A percentile compares a stretch with the other conserved stretches of the same genome.
These are phyloP conservation scores for Apodemus sylvaticus DNA, from an alignment of 2,113 vertebrate genomes.

Conservation along the genomic window DNA sequence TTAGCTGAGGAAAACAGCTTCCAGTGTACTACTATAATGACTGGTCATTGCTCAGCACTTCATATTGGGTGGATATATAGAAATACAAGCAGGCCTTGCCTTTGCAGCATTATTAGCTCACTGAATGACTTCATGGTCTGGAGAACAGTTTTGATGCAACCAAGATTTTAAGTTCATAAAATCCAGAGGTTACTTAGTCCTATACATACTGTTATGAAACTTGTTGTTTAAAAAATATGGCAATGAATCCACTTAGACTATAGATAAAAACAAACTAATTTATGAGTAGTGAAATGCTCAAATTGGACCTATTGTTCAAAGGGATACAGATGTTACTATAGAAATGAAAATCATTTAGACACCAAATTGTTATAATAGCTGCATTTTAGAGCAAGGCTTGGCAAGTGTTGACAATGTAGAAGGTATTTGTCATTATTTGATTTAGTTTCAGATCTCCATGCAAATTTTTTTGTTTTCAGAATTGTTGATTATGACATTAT, in stretches of 20 bases:
- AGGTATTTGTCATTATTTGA: background rate
- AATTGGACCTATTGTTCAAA: background rate
- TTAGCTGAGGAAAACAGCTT: background rate
- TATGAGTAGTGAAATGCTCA: background rate
- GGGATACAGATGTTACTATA: background rate
- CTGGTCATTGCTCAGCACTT: background rate
- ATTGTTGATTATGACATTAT: conserved; percentile 22
- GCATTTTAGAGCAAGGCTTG: background rate
- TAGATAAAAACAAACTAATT: conserved; percentile 35
- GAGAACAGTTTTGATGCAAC: background rate
- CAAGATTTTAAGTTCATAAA: conserved; percentile 2
- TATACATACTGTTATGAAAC: background rate
- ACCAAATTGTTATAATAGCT: background rate
- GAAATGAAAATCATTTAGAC: conserved; percentile 20
- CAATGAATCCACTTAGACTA: background rate
- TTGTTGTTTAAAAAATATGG: background rate
- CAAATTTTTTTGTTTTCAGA: conserved; percentile 18
- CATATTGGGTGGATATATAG: background rate
- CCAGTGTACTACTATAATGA: background rate
- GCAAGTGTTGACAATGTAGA: background rate
- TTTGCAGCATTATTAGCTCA: background rate
- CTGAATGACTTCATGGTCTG: background rate
- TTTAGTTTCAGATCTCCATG: conserved; percentile 2
- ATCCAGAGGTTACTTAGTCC: background rate
- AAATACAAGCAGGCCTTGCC: background rate